Evolutionary conservation across 1,140 invertebrate species (phyloP), one percentile per base, ranked within the genome.

Genomic region (Monochamus saltuarius): DNA sequence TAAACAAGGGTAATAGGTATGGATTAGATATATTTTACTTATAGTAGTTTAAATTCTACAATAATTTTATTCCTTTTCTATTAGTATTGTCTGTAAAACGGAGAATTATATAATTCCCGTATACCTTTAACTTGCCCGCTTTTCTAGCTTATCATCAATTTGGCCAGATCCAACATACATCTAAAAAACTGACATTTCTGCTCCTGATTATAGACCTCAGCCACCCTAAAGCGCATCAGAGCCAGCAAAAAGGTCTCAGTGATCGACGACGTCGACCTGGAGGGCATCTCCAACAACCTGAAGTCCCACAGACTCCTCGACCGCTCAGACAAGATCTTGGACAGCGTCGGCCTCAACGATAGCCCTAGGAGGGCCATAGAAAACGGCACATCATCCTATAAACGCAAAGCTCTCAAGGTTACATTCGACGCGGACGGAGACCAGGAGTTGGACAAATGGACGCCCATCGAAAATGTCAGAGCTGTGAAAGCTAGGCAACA

Each of bases 311-410:
- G 82, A 64, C 74, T 81, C 22, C 77, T 83, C 53, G 73, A 76
- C 39, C 61, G 76, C 57, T 79, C 83, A 2, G 83, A 85, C 51
- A 84, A 85, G 71, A 79, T 85, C 19, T 73, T 85, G 29, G 82
- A 85, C 64, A 79, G 75, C 54, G 81, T 83, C 1, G 84, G 84
- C 4, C 63, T 80, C 16, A 74, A 75, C 49, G 80, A 81, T 10
- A 75, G 78, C 6, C 62, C 65, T 1, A 65, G 69, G 4, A 73
- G 76, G 51, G 65, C 75, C 43, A 77, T 78, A n/a, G 64, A 79
- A 14, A 76, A 77, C 49, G 78, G 81, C 42, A 63, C 70, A 37
- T 58, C 66, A 13, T 56, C 64, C n/a, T 61, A 69, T 39, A 70
- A 72, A 61, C 77, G 81, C 49, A 75, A 79, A 56, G 80, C 80